A percentile compares a stretch with the other conserved stretches of the same genome.
Conservation (phyloP, 2,797 vertebrate genomes). For the Fratercula arctica region DNA sequence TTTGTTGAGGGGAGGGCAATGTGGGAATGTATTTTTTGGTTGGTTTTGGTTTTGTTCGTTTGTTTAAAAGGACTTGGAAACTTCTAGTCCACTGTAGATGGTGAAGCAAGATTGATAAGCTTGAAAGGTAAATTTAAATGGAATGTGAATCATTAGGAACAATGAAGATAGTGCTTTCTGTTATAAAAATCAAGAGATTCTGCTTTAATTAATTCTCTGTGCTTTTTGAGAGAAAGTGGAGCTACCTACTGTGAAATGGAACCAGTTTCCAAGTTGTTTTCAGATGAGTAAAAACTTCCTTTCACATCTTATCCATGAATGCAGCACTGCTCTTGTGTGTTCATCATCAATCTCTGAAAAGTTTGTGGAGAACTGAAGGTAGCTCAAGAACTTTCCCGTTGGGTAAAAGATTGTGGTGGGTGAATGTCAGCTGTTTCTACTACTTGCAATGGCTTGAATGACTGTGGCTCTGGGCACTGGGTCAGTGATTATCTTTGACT, state of each 20-base stretch:
- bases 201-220: background rate
- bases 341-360: background rate
- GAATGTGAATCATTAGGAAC: background rate
- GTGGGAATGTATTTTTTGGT: background rate
- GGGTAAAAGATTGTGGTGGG: background rate
- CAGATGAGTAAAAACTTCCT: background rate
- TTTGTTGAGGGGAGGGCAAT: background rate
- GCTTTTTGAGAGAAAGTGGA: background rate
- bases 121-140: background rate
- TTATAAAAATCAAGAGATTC: background rate
- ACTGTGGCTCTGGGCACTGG: background rate
- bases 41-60: background rate
- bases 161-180: background rate
- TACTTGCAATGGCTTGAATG: background rate
- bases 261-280: background rate
- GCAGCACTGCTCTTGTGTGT: background rate
- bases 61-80: background rate
- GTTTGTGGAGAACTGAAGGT: background rate
- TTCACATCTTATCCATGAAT: background rate
- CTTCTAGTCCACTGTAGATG: background rate
- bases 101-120: background rate
- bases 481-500: background rate
- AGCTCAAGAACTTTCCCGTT: background rate
- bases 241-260: background rate
- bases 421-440: background rate